Evolutionary conservation across 2,797 vertebrate species (phyloP).

Genomic region (Triplophysa bombifrons): DNA sequence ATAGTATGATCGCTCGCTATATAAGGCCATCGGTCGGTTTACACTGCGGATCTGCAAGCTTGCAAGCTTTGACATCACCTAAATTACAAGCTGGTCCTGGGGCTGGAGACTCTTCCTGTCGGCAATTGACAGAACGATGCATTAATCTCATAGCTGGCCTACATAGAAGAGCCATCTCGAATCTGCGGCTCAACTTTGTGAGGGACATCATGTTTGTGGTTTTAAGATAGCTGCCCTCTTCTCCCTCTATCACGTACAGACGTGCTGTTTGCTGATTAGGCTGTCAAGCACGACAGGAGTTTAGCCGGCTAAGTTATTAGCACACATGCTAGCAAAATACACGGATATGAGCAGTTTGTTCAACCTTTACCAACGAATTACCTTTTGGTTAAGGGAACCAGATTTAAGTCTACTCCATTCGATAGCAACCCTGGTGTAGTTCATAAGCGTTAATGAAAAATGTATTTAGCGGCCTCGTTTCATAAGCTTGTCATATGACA

Average conservation of each 20-base stretch:
- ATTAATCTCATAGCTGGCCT: conserved; percentile 28
- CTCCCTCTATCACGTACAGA: neutral
- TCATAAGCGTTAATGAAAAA: neutral
- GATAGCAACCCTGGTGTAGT: neutral
- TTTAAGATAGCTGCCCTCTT: neutral
- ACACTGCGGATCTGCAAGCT: conserved; percentile 23
- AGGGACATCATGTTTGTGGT: conserved; percentile 27
- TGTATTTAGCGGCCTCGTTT: conserved; percentile 16
- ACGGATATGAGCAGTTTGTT: neutral
- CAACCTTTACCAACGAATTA: neutral
- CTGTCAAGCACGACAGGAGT: conserved; percentile 11
- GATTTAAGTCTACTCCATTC: neutral
- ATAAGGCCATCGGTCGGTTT: conserved; percentile 55
- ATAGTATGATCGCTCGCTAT: conserved; percentile 48
- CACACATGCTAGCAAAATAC: conserved; percentile 15
- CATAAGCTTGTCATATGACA: conserved; percentile 47
- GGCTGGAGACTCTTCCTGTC: conserved; percentile 28
- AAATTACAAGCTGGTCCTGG: conserved; percentile 13
- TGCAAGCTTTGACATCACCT: conserved; percentile 31
- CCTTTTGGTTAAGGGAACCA: neutral
- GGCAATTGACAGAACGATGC: conserved; percentile 33
- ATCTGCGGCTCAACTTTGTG: conserved; percentile 34
- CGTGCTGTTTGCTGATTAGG: conserved; percentile 10
- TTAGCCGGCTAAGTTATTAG: conserved; percentile 4
- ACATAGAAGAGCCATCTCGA: conserved; percentile 13